Percentiles rank a stretch among this genome's conserved stretches.
Conservation (phyloP, 2,113 vertebrate genomes). For the Scopus umbretta region DNA sequence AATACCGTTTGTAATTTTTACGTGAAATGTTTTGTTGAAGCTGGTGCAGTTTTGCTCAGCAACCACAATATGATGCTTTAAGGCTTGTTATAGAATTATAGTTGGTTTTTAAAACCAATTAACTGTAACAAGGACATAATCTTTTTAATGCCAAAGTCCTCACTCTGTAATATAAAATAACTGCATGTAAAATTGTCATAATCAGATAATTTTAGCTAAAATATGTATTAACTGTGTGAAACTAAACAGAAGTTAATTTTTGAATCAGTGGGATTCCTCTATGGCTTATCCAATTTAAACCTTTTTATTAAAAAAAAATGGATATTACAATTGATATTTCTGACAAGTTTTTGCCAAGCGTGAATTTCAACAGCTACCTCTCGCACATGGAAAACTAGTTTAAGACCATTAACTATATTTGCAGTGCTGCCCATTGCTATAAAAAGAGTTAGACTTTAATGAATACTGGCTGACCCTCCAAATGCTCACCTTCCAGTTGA, state of each 20-base stretch:
- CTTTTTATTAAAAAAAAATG: conserved; percentile 11
- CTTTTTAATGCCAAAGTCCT: conserved; percentile 9
- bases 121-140: conserved; percentile 48
- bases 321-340: conserved; percentile 6
- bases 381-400: not conserved
- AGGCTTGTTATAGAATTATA: conserved; percentile 31
- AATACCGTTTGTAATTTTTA: not conserved
- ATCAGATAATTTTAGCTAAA: conserved; percentile 43
- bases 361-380: not conserved
- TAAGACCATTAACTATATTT: conserved; percentile 25
- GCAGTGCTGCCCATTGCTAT: conserved; percentile 11
- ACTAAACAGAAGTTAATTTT: conserved; percentile 30
- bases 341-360: conserved; percentile 1
- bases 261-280: conserved; percentile 14
- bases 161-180: not conserved
- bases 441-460: conserved; percentile 27
- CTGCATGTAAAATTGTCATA: not conserved
- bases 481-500: conserved; percentile 6
- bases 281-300: conserved; percentile 34
- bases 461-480: conserved; percentile 37
- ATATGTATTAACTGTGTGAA: conserved; percentile 7
- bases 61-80: conserved; percentile 30
- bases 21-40: not conserved
- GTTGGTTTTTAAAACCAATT: conserved; percentile 42
- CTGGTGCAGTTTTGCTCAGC: not conserved